These are phyloP conservation scores for Catostylus mosaicus DNA, from an alignment of 30 jellyfish, hydroid and myxozoan genomes.

Conservation along the genomic window DNA sequence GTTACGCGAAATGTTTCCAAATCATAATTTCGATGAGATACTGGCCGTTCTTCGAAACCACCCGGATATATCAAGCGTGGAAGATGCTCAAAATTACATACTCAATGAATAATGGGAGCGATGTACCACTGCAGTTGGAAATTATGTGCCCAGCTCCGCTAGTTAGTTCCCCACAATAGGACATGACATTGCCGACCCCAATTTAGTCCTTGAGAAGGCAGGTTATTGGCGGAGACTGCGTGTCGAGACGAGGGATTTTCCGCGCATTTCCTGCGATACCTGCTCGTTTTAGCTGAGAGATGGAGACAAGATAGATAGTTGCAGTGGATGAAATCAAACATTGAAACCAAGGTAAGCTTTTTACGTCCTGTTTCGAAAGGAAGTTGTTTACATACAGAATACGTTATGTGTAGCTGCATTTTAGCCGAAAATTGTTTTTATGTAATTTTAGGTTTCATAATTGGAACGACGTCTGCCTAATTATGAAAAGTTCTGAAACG, in stretches of 20 bases:
- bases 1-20: constrained; percentile 86
- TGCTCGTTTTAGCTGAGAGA: background rate
- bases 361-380: background rate
- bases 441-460: background rate
- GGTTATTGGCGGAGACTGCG: background rate
- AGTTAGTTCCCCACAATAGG: background rate
- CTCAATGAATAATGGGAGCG: constrained; percentile 51
- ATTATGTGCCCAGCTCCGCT: background rate
- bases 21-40: constrained; percentile 80
- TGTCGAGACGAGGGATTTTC: background rate
- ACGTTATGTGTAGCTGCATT: background rate
- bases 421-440: background rate
- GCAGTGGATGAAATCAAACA: background rate
- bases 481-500: background rate
- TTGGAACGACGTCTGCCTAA: background rate
- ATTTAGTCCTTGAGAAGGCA: background rate
- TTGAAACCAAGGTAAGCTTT: background rate
- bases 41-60: constrained; percentile 84
- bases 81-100: constrained; percentile 79
- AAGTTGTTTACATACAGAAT: background rate
- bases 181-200: background rate
- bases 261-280: background rate
- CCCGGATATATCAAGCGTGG: constrained; percentile 85
- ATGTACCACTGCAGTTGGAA: background rate
- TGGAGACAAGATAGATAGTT: background rate